phyloP scores from a whole-genome alignment of 64 coral and sea anemone genomes.

The Acropora yongei region DNA sequence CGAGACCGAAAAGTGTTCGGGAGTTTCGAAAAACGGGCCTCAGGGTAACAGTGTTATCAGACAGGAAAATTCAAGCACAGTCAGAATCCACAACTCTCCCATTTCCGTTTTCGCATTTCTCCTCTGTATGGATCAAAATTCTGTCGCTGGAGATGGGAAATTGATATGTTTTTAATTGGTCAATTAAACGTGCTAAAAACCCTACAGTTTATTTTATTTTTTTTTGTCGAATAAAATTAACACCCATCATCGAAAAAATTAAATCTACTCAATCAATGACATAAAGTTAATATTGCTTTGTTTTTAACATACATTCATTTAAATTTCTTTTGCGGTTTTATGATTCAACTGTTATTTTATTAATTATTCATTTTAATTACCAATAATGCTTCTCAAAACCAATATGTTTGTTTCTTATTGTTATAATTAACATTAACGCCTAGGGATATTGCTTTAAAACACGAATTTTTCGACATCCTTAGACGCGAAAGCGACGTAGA shows the following conservation, averaged over 20 bases:
- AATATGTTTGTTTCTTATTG: background rate
- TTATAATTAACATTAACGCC: background rate
- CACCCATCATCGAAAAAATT: too few species aligned
- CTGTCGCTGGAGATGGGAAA: too few species aligned
- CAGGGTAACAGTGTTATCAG: too few species aligned
- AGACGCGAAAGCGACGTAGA: background rate
- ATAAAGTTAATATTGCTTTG: background rate
- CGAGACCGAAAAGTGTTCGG: too few species aligned
- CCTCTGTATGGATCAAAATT: too few species aligned
- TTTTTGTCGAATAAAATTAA: background rate
- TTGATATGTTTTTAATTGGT: background rate
- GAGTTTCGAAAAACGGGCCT: too few species aligned
- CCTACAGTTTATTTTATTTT: background rate
- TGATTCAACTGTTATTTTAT: background rate
- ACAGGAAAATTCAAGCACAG: too few species aligned
- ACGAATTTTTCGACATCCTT: background rate
- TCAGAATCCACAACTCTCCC: too few species aligned
- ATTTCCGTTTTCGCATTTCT: too few species aligned
- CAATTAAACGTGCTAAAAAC: background rate
- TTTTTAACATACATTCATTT: background rate
- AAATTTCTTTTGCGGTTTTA: conserved; percentile 8
- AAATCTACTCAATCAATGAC: too few species aligned
- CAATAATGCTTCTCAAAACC: background rate
- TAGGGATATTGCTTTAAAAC: background rate
- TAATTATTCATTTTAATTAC: conserved; percentile 24